phyloP scores from a whole-genome alignment of 1,140 invertebrate species.

The Mamestra configurata region DNA sequence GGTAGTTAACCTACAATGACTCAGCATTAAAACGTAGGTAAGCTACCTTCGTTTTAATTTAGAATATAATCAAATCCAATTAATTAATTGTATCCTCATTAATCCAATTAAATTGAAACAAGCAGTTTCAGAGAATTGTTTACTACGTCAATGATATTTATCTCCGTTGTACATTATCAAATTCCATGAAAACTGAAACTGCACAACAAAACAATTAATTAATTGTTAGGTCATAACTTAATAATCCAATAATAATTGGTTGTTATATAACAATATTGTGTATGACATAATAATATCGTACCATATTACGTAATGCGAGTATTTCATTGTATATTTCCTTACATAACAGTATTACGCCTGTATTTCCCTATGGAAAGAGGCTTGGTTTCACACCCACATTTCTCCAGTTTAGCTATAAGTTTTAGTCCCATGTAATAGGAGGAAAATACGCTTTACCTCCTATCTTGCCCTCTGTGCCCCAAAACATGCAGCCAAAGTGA shows the following conservation, averaged over 20 bases:
- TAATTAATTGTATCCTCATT: not conserved
- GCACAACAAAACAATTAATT: not conserved
- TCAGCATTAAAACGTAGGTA: no score
- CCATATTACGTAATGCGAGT: not conserved
- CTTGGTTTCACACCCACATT: no score
- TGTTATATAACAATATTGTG: not conserved
- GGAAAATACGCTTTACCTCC: no score
- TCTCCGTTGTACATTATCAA: not conserved
- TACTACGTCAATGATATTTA: not conserved
- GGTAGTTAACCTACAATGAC: no score
- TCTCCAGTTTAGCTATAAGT: no score
- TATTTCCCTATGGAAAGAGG: no score
- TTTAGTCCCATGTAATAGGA: no score
- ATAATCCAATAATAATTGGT: not conserved
- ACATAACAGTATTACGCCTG: not conserved
- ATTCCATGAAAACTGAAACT: not conserved
- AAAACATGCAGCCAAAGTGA: no score
- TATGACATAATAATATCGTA: not conserved
- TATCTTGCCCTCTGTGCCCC: no score
- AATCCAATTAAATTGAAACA: not conserved
- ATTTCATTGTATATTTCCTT: not conserved
- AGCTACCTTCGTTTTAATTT: not conserved
- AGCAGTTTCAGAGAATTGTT: not conserved
- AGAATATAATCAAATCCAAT: not conserved
- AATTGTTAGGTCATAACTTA: not conserved